Base-by-base conservation (phyloP, 2,888 invertebrate genomes). In the Tetropium fuscum region DNA sequence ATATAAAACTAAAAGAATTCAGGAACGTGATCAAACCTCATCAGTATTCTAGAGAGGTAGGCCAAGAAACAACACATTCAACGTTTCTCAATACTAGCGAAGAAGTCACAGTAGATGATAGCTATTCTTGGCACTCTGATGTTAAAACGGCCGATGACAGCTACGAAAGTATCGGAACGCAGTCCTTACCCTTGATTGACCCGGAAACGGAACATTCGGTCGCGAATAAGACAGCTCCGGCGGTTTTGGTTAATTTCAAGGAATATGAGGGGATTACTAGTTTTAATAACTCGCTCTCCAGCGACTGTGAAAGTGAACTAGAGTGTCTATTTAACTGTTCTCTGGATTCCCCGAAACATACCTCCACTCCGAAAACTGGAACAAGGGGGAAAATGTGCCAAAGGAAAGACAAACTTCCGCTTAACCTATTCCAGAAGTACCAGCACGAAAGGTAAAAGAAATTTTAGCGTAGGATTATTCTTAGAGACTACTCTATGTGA, bases 361-460 rank as follows among this genome's bases (percentile, higher is more conserved):
- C 82, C 0, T 83, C 83, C 13, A 84, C 84, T 13, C 84, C 84
- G 1, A 83, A 83, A 69, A 60, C 71, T 11, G 55, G 60, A 41
- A 16, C 40, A 27, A 54, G 47, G 6, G 47, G 30, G 20, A 71
- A 57, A 47, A 75, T 74, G 71, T 59, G 68, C 41, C 61, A 69
- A 6, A 56, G 62, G 25, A 64, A 60, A 44, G 68, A 57, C 13
- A 67, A 63, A 44, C 22, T 70, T 34, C 69, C 70, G n/a, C 54
- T 71, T 48, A 65, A 75, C 59, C 51, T 78, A 41, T 59, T 72
- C 16, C 56, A 73, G 36, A 74, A 74, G 60, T 74, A 74, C 56
- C 71, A 73, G 30, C 70, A 77, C 34, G 74, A 79, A 58, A 74
- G 78, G 78, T 79, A 64, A 70, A 54, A 7, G 53, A 32, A 25